Evolutionary conservation across 2,113 vertebrate species (phyloP).

Genomic region (Maccullochella peelii): DNA sequence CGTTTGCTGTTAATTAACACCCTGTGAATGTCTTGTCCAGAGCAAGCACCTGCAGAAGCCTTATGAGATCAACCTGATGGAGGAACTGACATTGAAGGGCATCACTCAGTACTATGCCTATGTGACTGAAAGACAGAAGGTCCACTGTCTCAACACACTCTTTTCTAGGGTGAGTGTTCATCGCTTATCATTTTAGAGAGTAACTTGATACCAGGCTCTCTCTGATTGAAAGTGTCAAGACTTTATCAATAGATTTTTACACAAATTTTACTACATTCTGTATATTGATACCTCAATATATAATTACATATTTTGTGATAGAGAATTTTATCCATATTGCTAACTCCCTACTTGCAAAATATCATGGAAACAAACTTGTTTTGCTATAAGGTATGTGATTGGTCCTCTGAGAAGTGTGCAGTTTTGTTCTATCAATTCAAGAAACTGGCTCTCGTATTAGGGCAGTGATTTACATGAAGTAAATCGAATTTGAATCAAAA

Average conservation of each 20-base stretch:
- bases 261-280: neutral
- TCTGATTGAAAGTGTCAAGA: neutral
- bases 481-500: neutral
- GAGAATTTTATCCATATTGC: neutral
- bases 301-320: neutral
- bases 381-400: neutral
- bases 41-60: conserved; percentile 80
- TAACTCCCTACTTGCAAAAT: neutral
- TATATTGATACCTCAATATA: neutral
- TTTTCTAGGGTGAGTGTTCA: conserved; percentile 78
- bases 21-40: conserved; percentile 50
- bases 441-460: neutral
- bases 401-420: neutral
- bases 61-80: conserved; percentile 86
- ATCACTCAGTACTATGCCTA: conserved; percentile 85
- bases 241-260: neutral
- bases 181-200: neutral
- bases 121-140: conserved; percentile 83
- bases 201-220: neutral
- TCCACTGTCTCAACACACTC: conserved; percentile 84
- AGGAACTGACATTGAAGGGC: conserved; percentile 83
- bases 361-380: neutral
- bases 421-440: neutral
- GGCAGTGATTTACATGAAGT: neutral
- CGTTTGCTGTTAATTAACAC: neutral